phyloP scores from a whole-genome alignment of 2,113 vertebrate species.

The Saguinus imperator region DNA sequence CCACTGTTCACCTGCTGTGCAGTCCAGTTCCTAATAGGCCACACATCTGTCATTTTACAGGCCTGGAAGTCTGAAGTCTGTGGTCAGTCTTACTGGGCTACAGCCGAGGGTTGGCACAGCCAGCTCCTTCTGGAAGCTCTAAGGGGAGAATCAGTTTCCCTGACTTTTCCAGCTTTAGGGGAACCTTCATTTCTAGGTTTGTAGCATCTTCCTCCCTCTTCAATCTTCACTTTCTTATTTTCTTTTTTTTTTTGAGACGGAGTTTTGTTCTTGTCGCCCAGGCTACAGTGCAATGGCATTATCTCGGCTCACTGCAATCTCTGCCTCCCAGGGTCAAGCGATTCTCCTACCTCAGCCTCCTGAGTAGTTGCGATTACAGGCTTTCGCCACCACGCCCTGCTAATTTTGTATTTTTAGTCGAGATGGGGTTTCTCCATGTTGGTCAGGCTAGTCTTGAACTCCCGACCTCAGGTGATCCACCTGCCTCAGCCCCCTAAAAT shows the following conservation, averaged over 20 bases:
- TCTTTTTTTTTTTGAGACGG: no score
- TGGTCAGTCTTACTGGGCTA: not conserved
- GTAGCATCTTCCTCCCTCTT: not conserved
- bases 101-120: not conserved
- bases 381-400: no score
- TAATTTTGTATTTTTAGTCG: no score
- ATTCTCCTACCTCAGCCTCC: no score
- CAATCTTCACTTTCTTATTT: not conserved
- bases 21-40: no score
- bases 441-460: not conserved
- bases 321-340: no score
- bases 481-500: not conserved
- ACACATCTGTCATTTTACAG: not conserved
- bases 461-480: not conserved
- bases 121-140: not conserved
- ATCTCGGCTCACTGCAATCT: no score
- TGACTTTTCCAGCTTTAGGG: not conserved
- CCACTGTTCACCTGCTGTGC: no score
- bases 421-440: not conserved
- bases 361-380: no score
- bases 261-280: no score
- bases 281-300: no score
- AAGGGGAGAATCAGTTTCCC: not conserved
- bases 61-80: not conserved
- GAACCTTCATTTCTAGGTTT: not conserved